A percentile compares a stretch with the other conserved stretches of the same genome.
Evolutionary conservation across 30 jellyfish, hydroid and myxozoan species (phyloP).

Genomic region (Nemopilema nomurai): DNA sequence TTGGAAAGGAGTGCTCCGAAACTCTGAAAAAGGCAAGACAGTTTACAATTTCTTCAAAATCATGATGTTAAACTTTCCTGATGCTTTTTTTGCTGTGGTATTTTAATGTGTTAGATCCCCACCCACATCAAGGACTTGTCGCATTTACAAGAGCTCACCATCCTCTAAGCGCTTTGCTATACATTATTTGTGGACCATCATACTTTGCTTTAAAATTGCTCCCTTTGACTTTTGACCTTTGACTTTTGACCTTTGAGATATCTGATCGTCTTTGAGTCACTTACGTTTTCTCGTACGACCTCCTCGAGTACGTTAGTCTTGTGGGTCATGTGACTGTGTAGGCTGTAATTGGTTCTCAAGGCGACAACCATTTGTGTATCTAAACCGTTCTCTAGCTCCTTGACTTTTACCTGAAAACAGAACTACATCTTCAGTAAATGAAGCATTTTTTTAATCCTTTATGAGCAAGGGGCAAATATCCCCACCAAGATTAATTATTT

Average conservation of each 20-base stretch:
- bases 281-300: neutral
- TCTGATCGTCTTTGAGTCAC: no score
- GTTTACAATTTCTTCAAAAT: neutral
- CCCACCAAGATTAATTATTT: no score
- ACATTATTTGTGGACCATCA: no score
- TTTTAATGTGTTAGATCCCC: no score
- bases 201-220: neutral
- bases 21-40: neutral
- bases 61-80: neutral
- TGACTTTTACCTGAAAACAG: conserved; percentile 8
- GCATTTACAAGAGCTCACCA: neutral
- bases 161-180: no score
- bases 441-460: neutral
- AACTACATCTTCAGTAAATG: neutral
- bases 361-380: conserved; percentile 40
- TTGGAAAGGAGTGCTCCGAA: neutral
- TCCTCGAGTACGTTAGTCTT: neutral
- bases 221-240: neutral
- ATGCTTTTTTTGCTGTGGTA: no score
- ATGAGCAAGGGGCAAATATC: neutral
- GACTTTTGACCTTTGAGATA: no score
- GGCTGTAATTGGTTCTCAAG: conserved; percentile 1
- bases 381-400: conserved; percentile 1
- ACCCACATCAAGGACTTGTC: no score
- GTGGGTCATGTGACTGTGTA: neutral